Conservation (phyloP, 2,888 invertebrate species). For the Hypselothyrea guttata region DNA sequence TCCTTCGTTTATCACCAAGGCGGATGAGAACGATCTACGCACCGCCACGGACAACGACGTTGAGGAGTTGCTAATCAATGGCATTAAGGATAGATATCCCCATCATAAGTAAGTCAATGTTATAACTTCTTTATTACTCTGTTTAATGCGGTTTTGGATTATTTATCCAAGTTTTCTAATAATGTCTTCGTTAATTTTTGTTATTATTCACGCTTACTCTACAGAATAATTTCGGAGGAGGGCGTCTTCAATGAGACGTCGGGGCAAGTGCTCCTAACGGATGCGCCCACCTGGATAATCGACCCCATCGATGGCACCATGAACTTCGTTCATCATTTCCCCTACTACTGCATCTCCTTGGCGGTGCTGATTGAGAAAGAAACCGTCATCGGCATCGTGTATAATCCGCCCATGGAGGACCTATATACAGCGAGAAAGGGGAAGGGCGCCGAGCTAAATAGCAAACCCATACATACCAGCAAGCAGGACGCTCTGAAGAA, state of each 20-base stretch:
- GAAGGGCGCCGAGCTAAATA: slow-evolving; percentile 47
- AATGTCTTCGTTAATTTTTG: no score
- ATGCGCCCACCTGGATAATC: slow-evolving; percentile 56
- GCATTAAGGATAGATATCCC: slow-evolving; percentile 43
- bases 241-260: not conserved
- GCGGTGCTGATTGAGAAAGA: slow-evolving; percentile 44
- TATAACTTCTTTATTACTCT: not conserved
- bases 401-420: slow-evolving; percentile 47
- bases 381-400: slow-evolving; percentile 51
- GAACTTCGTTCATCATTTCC: slow-evolving; percentile 64
- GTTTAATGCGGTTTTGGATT: no score
- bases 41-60: slow-evolving; percentile 39
- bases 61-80: slow-evolving; percentile 40
- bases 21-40: slow-evolving; percentile 20
- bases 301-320: slow-evolving; percentile 64
- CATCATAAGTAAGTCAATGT: slow-evolving; percentile 43
- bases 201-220: accelerated
- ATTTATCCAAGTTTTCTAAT: no score
- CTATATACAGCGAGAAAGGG: slow-evolving; percentile 47
- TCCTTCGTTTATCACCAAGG: slow-evolving; percentile 24
- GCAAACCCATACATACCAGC: slow-evolving; percentile 25
- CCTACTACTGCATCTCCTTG: slow-evolving; percentile 61
- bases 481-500: slow-evolving; percentile 23
- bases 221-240: slow-evolving; percentile 56
- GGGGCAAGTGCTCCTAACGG: slow-evolving; percentile 37